phyloP scores from a whole-genome alignment of 2,113 vertebrate species.

The Gavialis gangeticus region DNA sequence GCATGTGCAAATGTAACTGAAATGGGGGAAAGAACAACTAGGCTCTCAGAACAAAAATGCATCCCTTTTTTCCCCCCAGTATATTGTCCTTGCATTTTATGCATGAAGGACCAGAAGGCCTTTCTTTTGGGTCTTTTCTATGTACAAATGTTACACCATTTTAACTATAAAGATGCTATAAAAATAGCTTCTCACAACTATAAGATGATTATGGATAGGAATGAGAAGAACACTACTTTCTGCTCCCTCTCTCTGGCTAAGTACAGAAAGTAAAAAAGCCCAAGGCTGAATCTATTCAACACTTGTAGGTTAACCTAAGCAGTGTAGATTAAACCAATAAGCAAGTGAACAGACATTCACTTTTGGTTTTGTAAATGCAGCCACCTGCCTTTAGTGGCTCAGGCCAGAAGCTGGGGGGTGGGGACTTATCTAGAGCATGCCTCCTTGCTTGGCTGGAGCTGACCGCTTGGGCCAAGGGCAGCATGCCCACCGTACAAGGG shows the following conservation, averaged over 20 bases:
- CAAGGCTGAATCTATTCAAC: no score
- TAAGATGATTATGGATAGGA: not conserved
- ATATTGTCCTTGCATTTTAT: not conserved
- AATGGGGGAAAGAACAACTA: not conserved
- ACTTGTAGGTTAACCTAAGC: no score
- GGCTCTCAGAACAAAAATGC: not conserved
- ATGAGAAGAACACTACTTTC: not conserved
- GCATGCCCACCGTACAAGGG: no score
- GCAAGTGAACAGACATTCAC: no score
- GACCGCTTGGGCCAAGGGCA: no score
- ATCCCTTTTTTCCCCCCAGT: not conserved
- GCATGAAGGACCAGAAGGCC: not conserved
- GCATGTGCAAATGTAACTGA: slow-evolving; percentile 16
- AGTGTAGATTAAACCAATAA: no score
- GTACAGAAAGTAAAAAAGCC: not conserved
- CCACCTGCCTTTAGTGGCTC: no score
- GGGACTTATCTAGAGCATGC: no score
- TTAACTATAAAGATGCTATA: not conserved
- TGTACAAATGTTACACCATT: not conserved
- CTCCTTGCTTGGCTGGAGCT: no score
- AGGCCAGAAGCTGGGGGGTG: no score
- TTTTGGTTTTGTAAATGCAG: no score
- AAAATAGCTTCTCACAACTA: not conserved
- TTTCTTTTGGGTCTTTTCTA: not conserved
- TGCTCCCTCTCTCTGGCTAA: not conserved